Evolutionary conservation across 1,140 invertebrate species (phyloP), one percentile per base, ranked within the genome.

Genomic region (Thalassaphorura encarpata): DNA sequence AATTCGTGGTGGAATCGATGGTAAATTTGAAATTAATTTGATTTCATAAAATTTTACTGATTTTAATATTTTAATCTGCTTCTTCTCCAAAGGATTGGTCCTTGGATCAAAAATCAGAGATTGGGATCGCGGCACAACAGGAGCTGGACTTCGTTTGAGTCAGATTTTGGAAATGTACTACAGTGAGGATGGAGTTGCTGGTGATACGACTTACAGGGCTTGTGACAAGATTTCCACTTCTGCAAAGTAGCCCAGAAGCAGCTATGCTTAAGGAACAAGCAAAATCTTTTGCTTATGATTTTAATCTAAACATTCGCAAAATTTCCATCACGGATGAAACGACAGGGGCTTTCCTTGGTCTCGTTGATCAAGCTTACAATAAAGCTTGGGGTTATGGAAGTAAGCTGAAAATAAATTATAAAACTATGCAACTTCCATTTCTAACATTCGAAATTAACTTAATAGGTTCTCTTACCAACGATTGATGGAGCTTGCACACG

Each of bases 1-100:
- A 58, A 48, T 64, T 29, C 56, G 63, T 11, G 63, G 63, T 16
- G 59, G 59, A 45, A 31, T 64, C 19, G 63, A 64, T 57, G 63
- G 62, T 64, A 56, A 31, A 8, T 54, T 43, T 6, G 21, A 11
- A 33, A 33, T 51, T 6, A 24, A 24, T 24, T 47, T n/a, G n/a
- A n/a, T n/a, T n/a, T n/a, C n/a, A n/a, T n/a, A n/a, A n/a, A 36
- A 50, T 47, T 43, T 27, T 27, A 48, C 15, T 24, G 18, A 24
- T 27, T 27, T 48, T 48, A 5, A n/a, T n/a, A n/a, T n/a, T n/a
- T n/a, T n/a, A n/a, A n/a, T n/a, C n/a, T n/a, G n/a, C n/a, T n/a
- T n/a, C n/a, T n/a, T n/a, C n/a, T n/a, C n/a, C n/a, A n/a, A n/a
- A n/a, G n/a, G n/a, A n/a, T n/a, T n/a, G n/a, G n/a, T n/a, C n/a